Evolutionary conservation across 2,797 vertebrate species (phyloP), one percentile per base, ranked within the genome.

Genomic region (Ctenochaetus hawaiiensis): DNA sequence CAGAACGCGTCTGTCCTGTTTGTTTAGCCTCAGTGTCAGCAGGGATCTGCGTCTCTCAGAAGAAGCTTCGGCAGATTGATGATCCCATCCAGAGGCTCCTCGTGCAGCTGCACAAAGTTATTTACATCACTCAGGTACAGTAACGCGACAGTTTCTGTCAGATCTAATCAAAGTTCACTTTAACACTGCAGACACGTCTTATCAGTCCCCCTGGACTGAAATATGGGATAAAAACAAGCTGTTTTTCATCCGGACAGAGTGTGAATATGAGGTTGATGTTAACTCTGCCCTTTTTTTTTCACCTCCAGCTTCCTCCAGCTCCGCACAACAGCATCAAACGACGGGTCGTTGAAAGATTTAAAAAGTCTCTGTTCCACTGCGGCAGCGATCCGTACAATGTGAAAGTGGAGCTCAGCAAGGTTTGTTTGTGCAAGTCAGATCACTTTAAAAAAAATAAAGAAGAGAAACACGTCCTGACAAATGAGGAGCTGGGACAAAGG

Each of bases 1-100:
- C 66, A 64, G 37, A 10, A 22, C 7, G 44, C 23, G 14, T 62
- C 5, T 16, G 26, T 65, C 10, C 82, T 70, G 30, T 52, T 16
- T n/a, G 12, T 82, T 7, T 16, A 62, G 93, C 26, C 23, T 66
- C 82, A 97, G 96, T 83, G 13, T 96, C 90, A 2, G 91, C 96
- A 61, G 96, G 96, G 74, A 96, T 98, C 78, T 96, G 95, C 45
- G 95, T 97, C 37, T 97, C 97, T 58, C 96, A 97, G 81, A 96
- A 94, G 88, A 98, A 96, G 83, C 95, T 98, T 23, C 86, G 90
- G 13, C 96, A 97, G 94, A 98, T 98, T 58, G 95, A 96, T 26
- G 98, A 98, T 86, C 97, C 97, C 43, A 94, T 96, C 84, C 96
- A 97, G 87, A 95, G 95, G 89, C 96, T 98, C 74, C 93, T 98